Conservation (phyloP, 2,797 vertebrate genomes). For the Brachyrhaphis roseni region DNA sequence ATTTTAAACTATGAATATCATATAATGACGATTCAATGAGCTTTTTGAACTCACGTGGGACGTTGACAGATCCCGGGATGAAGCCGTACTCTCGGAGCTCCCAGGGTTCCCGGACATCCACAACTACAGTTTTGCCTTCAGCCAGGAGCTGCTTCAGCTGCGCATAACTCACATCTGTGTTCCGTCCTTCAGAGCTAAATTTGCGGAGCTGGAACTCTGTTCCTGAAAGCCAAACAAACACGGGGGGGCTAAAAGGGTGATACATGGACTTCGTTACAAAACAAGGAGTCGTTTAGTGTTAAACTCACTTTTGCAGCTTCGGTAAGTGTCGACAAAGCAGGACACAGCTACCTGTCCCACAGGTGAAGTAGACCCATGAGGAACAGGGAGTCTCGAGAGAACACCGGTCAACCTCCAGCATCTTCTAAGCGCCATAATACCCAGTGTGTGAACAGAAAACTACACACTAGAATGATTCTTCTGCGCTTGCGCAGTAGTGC, state of each 20-base stretch:
- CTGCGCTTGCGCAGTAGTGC: slow-evolving; percentile 25
- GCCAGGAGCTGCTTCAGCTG: slow-evolving; percentile 87
- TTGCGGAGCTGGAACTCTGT: slow-evolving; percentile 39
- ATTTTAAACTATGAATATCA: too few relatives aligned
- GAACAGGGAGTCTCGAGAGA: slow-evolving; percentile 47
- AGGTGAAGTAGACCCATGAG: slow-evolving; percentile 23
- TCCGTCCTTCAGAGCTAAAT: slow-evolving; percentile 63
- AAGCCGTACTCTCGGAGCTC: slow-evolving; percentile 87
- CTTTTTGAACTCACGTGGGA: slow-evolving; percentile 84
- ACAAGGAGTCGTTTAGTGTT: not conserved
- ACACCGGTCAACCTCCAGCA: slow-evolving; percentile 53
- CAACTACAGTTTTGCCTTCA: slow-evolving; percentile 70
- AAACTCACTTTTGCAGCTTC: slow-evolving; percentile 66
- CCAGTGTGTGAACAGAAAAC: not conserved
- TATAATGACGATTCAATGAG: not conserved
- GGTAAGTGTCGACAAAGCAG: slow-evolving; percentile 24
- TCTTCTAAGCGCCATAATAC: slow-evolving; percentile 71
- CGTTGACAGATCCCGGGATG: slow-evolving; percentile 88
- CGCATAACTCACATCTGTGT: slow-evolving; percentile 79
- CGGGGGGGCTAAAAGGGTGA: not conserved
- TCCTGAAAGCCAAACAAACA: slow-evolving; percentile 25
- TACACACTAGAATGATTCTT: not conserved
- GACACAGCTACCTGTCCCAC: slow-evolving; percentile 37
- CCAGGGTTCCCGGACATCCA: slow-evolving; percentile 93
- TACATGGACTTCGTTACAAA: not conserved